Base-by-base conservation (phyloP, 2,888 invertebrate species). In the Lacanobia wlatinum region DNA sequence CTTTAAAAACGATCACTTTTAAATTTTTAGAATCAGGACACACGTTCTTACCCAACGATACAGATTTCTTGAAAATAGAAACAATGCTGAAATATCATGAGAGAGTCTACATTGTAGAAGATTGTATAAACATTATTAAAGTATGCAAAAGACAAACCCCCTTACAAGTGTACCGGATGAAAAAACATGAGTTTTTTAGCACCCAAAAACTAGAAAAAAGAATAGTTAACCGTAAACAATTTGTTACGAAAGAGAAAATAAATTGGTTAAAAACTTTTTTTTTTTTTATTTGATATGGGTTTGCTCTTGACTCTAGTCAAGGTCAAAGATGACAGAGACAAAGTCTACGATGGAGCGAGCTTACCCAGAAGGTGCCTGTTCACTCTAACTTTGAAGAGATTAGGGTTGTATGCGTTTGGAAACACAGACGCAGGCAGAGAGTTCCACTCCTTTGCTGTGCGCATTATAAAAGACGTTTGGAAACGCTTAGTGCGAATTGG, bases 181-280 rank as follows among this genome's bases (percentile, higher is more conserved):
- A 38, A 59, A 59, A 59, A 59, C 12, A 59, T 40, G 38, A 59
- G 14, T 59, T 59, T 59, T 12, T 38, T 3, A 59, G 38, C 38
- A 59, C 58, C 12, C 12, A 59, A 59, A 59, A 6, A 59, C 58
- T 59, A 40, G 58, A 58, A 59, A 59, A 59, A 59, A 48, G 18
- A 18, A 48, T 18, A 48, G 18, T 18, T 48, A 59, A 59, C 8
- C 23, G 28, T n/a, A n/a, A n/a, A 28, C 12, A 55, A 28, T 18
- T 48, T 48, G 16, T 48, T 12, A 55, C 28, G 6, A 55, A 55
- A 55, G 28, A 55, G 3, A 55, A 55, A 55, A 28, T 55, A 16
- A 55, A 55, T 16, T 55, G 55, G 55, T 55, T 55, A 55, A 55
- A 28, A 55, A n/a, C n/a, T n/a, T n/a, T n/a, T n/a, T n/a, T n/a